Evolutionary conservation across 2,113 vertebrate genomes (phyloP).

Genomic region (Sapajus apella): DNA sequence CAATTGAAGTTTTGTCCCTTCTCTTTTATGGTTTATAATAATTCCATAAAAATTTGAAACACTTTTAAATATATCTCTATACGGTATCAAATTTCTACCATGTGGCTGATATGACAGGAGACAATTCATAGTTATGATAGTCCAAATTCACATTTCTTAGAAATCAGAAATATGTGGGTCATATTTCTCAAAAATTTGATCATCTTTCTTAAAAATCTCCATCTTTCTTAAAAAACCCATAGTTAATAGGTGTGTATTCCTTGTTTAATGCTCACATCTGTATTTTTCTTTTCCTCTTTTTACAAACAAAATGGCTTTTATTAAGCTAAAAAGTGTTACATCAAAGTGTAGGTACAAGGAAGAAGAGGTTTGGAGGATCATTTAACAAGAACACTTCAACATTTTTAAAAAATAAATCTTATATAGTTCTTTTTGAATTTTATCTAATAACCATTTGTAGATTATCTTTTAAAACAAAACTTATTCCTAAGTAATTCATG

Average conservation of each 20-base stretch:
- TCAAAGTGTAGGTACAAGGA: background rate
- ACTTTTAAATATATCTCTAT: background rate
- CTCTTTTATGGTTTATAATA: background rate
- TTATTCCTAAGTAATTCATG: background rate
- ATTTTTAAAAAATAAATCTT: background rate
- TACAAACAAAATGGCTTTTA: background rate
- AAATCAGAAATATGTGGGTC: background rate
- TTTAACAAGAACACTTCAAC: conserved; percentile 4
- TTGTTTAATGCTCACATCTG: background rate
- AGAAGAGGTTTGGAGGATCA: background rate
- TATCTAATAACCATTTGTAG: background rate
- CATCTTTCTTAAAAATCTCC: background rate
- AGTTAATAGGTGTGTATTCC: background rate
- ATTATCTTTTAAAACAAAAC: background rate
- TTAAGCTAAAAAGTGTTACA: background rate
- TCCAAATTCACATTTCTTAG: background rate
- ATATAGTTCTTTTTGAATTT: background rate
- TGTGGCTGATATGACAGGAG: background rate
- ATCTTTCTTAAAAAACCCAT: background rate
- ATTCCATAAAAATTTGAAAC: background rate
- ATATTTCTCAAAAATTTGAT: background rate
- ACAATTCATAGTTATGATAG: background rate
- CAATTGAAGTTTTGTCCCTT: background rate
- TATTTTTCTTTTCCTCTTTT: background rate
- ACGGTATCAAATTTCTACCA: background rate